Conservation (phyloP, 2,888 invertebrate species). For the Malthinus seriepunctatus region DNA sequence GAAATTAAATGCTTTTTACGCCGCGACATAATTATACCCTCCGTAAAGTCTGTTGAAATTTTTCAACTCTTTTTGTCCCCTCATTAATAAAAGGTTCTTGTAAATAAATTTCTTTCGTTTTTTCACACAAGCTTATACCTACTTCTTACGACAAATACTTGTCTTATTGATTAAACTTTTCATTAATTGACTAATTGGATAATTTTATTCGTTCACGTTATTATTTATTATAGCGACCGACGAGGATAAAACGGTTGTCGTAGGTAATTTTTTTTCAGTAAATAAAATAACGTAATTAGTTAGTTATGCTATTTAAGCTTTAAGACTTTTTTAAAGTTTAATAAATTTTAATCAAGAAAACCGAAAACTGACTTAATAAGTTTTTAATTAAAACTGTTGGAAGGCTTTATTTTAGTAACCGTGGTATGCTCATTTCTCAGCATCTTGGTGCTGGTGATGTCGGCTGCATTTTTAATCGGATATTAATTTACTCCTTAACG, state of each 20-base stretch:
- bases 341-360: slow-evolving; percentile 40
- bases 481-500: slow-evolving; percentile 33
- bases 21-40: slow-evolving; percentile 31
- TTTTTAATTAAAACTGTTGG: slow-evolving; percentile 41
- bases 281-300: slow-evolving; percentile 32
- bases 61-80: slow-evolving; percentile 37
- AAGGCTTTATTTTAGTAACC: slow-evolving; percentile 29
- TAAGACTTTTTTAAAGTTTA: slow-evolving; percentile 33
- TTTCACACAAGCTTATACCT: too few relatives aligned
- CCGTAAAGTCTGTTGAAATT: slow-evolving; percentile 21
- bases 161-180: too few relatives aligned
- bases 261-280: slow-evolving; percentile 13
- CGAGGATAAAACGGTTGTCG: background rate
- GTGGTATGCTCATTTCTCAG: slow-evolving; percentile 32
- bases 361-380: slow-evolving; percentile 42
- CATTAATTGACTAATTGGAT: background rate
- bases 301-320: slow-evolving; percentile 32
- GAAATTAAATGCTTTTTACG: slow-evolving; percentile 39
- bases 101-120: too few relatives aligned
- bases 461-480: slow-evolving; percentile 34
- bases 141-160: too few relatives aligned
- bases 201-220: background rate
- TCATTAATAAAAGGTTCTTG: slow-evolving; percentile 21
- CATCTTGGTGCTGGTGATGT: slow-evolving; percentile 23
- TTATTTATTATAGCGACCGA: too few relatives aligned